These are phyloP conservation scores for Morpho achilles DNA, from an alignment of 2,888 invertebrate genomes.

Conservation along the genomic window DNA sequence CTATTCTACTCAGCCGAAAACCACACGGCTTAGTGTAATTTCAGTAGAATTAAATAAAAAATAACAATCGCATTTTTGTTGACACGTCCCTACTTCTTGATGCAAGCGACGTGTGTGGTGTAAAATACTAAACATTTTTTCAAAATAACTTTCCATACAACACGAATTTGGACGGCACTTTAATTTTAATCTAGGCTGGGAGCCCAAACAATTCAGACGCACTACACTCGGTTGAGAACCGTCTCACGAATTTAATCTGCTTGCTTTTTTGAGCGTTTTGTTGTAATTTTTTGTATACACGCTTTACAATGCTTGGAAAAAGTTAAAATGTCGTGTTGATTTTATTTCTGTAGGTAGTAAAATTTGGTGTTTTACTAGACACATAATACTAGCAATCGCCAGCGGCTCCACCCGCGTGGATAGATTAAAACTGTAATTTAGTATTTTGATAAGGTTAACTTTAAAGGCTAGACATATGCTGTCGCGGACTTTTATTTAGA, in stretches of 20 bases:
- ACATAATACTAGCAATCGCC: too few species aligned
- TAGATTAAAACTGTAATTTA: too few species aligned
- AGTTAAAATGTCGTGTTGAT: background rate
- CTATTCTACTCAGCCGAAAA: too few species aligned
- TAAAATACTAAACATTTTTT: conserved; percentile 38
- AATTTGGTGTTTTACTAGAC: background rate
- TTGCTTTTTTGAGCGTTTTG: conserved; percentile 7
- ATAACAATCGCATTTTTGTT: background rate
- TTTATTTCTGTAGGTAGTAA: background rate
- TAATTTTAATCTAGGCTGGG: conserved; percentile 41
- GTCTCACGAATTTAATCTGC: conserved; percentile 4
- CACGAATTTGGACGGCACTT: conserved; percentile 39
- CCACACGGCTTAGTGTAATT: background rate
- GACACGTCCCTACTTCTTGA: background rate
- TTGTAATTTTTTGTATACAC: conserved; percentile 4
- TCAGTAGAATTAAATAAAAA: background rate
- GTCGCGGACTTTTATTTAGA: too few species aligned
- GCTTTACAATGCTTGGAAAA: conserved; percentile 3
- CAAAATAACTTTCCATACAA: conserved; percentile 53
- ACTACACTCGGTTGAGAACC: background rate
- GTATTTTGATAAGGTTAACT: too few species aligned
- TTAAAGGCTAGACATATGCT: too few species aligned
- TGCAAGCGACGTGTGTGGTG: background rate
- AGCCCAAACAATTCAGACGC: conserved; percentile 7
- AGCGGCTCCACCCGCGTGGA: too few species aligned